Percentiles rank a stretch among this genome's conserved stretches.
Evolutionary conservation across 1,140 invertebrate species (phyloP).

Genomic region (Lutraria rhynchaena): DNA sequence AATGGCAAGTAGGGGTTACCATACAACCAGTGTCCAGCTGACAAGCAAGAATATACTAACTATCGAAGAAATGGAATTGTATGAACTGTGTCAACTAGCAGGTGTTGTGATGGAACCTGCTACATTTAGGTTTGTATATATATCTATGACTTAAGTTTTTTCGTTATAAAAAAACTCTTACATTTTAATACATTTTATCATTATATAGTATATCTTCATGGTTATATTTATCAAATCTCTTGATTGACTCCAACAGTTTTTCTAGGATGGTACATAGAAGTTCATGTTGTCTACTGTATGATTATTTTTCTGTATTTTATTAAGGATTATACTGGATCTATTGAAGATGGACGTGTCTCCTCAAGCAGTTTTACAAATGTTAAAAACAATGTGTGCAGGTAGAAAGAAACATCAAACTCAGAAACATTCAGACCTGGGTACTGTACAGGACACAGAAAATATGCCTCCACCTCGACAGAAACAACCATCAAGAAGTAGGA

Average conservation of each 20-base stretch:
- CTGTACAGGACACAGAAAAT: slow-evolving; percentile 29
- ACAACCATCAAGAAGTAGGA: slow-evolving; percentile 18
- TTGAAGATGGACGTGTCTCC: slow-evolving; percentile 75
- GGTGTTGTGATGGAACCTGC: slow-evolving; percentile 73
- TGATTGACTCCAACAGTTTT: too few relatives aligned
- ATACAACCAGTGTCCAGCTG: slow-evolving; percentile 59
- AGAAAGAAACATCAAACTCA: slow-evolving; percentile 46
- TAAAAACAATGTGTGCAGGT: slow-evolving; percentile 71
- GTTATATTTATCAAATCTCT: too few relatives aligned
- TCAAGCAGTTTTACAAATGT: slow-evolving; percentile 72
- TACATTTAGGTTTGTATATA: slow-evolving; percentile 74
- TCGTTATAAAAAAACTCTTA: too few relatives aligned
- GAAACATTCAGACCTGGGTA: background rate
- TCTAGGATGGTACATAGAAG: too few relatives aligned
- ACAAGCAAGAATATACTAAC: slow-evolving; percentile 71
- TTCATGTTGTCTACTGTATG: too few relatives aligned
- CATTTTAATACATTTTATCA: too few relatives aligned
- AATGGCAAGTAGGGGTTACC: slow-evolving; percentile 22
- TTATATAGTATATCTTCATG: too few relatives aligned
- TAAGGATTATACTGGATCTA: slow-evolving; percentile 76
- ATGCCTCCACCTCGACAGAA: slow-evolving; percentile 42
- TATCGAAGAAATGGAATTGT: slow-evolving; percentile 73
- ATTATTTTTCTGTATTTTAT: too few relatives aligned
- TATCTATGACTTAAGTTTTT: too few relatives aligned
- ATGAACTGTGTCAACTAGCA: slow-evolving; percentile 71